Conservation (phyloP, 2,888 invertebrate species). For the Polylopha cassiicola region DNA sequence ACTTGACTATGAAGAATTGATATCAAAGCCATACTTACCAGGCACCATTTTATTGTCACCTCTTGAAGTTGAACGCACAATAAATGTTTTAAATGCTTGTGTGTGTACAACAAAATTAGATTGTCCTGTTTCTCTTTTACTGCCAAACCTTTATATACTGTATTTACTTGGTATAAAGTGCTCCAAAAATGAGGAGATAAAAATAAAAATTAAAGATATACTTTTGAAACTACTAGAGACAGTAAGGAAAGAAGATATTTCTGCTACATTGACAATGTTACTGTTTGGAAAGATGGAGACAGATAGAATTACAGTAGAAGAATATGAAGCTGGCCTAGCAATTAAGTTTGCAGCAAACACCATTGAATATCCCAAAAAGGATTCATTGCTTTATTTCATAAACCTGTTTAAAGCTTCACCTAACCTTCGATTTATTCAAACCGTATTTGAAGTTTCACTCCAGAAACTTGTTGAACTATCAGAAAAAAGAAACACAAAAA, state of each 20-base stretch:
- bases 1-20: constrained; percentile 42
- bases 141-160: constrained; percentile 57
- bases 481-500: constrained; percentile 34
- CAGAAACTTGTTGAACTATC: constrained; percentile 46
- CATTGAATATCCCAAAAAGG: constrained; percentile 35
- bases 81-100: constrained; percentile 57
- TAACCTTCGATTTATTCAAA: constrained; percentile 36
- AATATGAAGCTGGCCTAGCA: constrained; percentile 57
- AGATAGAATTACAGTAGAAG: constrained; percentile 41
- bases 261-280: constrained; percentile 33
- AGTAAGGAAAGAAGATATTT: constrained; percentile 35
- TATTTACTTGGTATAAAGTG: constrained; percentile 58
- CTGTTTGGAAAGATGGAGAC: constrained; percentile 42
- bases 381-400: constrained; percentile 48
- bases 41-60: constrained; percentile 56
- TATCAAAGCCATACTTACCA: constrained; percentile 37
- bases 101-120: constrained; percentile 43
- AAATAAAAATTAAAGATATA: constrained; percentile 52
- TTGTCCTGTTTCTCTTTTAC: constrained; percentile 51
- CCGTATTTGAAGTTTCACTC: constrained; percentile 50
- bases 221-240: constrained; percentile 52
- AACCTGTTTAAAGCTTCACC: constrained; percentile 43
- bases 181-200: constrained; percentile 46
- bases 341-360: constrained; percentile 42
- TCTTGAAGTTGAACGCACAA: constrained; percentile 54